A percentile compares a stretch with the other conserved stretches of the same genome.
These are phyloP conservation scores for Channallabes apus DNA, from an alignment of 2,797 vertebrate species.

Conservation along the genomic window DNA sequence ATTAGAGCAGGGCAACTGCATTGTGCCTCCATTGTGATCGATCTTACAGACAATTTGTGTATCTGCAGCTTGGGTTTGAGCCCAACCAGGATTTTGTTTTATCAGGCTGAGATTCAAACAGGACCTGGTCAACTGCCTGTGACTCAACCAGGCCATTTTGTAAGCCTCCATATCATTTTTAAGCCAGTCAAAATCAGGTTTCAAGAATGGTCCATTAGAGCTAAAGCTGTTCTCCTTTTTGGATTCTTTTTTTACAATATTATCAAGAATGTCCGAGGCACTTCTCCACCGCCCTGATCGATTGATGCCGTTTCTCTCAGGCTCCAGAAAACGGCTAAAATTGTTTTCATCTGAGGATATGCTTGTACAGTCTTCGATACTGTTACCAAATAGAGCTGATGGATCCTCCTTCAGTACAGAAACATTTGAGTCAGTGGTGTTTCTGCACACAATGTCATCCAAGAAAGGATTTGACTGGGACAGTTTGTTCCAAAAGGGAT, in stretches of 20 bases:
- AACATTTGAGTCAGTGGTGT: constrained; percentile 58
- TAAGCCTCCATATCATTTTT: constrained; percentile 92
- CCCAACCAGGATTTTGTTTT: constrained; percentile 93
- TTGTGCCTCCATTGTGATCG: constrained; percentile 81
- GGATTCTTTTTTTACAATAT: constrained; percentile 70
- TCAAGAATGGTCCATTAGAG: constrained; percentile 66
- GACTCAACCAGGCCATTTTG: constrained; percentile 95
- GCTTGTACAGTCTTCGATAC: constrained; percentile 76
- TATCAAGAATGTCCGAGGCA: constrained; percentile 86
- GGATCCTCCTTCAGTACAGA: constrained; percentile 75
- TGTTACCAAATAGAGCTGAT: constrained; percentile 68
- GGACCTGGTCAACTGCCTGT: constrained; percentile 89
- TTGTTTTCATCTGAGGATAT: constrained; percentile 88
- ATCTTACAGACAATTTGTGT: constrained; percentile 82
- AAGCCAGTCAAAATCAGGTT: constrained; percentile 83
- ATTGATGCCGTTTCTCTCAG: constrained; percentile 67
- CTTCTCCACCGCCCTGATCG: constrained; percentile 85
- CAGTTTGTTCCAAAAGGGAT: constrained; percentile 92
- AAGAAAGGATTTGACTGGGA: constrained; percentile 92
- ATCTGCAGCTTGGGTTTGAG: constrained; percentile 90
- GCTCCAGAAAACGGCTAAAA: constrained; percentile 71
- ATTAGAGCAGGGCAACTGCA: constrained; percentile 84
- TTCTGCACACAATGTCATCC: constrained; percentile 81
- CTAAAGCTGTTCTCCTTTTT: constrained; percentile 59
- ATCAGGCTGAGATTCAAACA: constrained; percentile 89